Evolutionary conservation across 2,888 invertebrate genomes (phyloP).

Genomic region (Nymphalis urticae): DNA sequence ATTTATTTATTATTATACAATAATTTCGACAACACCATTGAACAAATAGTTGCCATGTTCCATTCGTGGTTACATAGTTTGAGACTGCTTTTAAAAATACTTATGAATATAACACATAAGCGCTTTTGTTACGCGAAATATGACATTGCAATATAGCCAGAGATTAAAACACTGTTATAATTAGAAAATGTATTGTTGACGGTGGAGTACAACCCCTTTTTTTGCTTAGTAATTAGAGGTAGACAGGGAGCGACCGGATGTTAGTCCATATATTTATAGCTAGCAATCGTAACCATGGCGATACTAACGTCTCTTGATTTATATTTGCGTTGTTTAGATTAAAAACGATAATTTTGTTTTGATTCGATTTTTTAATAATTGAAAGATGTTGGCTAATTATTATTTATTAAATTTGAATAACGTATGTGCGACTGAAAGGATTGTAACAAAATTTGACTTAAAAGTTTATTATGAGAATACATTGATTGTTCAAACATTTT

Average conservation of each 20-base stretch:
- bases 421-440: no score
- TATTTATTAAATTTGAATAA: no score
- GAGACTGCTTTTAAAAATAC: no score
- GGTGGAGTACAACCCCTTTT: constrained; percentile 30
- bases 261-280: constrained; percentile 31
- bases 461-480: no score
- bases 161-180: constrained; percentile 12
- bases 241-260: constrained; percentile 48
- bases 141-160: neutral
- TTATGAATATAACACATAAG: no score
- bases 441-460: no score
- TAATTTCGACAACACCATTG: no score
- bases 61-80: no score
- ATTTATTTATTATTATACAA: no score
- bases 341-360: neutral
- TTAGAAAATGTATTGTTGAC: constrained; percentile 21
- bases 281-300: constrained; percentile 12
- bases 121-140: neutral
- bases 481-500: no score
- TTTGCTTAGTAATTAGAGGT: constrained; percentile 43
- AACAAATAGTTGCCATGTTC: no score
- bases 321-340: neutral
- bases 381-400: no score
- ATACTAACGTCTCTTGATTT: neutral
- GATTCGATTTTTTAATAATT: neutral